Base-by-base conservation (phyloP, 2,888 invertebrate species). In the Conchocele bisecta region DNA sequence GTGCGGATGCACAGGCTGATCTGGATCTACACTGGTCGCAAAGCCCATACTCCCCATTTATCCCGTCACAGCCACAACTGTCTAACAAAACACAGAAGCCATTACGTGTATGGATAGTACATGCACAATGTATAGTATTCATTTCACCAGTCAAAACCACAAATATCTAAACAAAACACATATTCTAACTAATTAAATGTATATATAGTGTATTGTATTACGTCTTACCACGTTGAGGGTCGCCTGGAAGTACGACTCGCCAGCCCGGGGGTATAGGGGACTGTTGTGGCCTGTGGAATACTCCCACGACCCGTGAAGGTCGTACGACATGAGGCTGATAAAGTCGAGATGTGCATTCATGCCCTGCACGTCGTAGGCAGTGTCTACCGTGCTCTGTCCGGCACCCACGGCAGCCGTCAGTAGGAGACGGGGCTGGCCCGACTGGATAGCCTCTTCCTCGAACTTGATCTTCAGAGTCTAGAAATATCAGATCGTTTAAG, bases 231-330 rank as follows among this genome's bases (percentile, higher is more conserved):
- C 22, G 42, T 65, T 71, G 3, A 65, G 42, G 3, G 26, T 20
- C 5, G 33, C 29, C 7, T 66, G 44, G 1, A 35, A 57, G 0
- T 61, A 51, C 1, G 0, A 39, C 39, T 81, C 80, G 37, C 63
- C 63, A 0, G 54, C 6, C 7, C 73, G 58, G 20, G 64, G 28
- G 39, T 76, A 84, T 6, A 90, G 81, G 1, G 89, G 89, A 26
- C 87, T 77, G 67, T 89, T 84, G 51, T 83, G 84, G n/a, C 88
- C 89, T 3, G 88, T 84, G 35, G 44, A 56, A 0, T 48, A 51
- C 9, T 88, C 86, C 89, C 89, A 89, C 17, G 79, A 73, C 1
- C 89, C 89, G 51, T 88, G 75, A 7, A 88, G 68, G 65, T 89
- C 89, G 68, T 87, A 87, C 4, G 85, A 54, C 86, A 87, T 87